Evolutionary conservation across 2,113 vertebrate genomes (phyloP).

Genomic region (Alouatta palliata): DNA sequence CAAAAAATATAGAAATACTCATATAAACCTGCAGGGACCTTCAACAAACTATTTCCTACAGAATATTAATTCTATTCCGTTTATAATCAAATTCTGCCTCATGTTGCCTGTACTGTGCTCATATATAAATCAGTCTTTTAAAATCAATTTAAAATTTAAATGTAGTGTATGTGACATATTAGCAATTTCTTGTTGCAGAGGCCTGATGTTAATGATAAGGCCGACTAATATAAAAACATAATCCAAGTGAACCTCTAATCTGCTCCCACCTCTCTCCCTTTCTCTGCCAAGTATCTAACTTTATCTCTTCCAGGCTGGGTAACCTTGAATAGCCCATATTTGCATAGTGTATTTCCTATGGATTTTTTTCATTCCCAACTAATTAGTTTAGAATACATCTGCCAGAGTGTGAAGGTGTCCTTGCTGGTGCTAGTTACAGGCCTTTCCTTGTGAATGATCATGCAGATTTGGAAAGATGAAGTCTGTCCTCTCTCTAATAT

Average conservation of each 20-base stretch:
- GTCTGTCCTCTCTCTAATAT: background rate
- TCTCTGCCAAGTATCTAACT: conserved; percentile 28
- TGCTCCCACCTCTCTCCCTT: background rate
- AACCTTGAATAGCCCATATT: background rate
- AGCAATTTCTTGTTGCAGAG: background rate
- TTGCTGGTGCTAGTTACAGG: background rate
- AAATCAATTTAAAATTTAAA: background rate
- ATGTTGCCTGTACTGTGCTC: background rate
- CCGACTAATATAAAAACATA: background rate
- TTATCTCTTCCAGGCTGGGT: background rate
- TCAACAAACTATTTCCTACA: background rate
- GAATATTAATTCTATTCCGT: conserved; percentile 6
- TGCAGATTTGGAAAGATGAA: background rate
- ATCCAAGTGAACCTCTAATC: background rate
- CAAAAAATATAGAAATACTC: conserved; percentile 10
- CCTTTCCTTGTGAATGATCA: background rate
- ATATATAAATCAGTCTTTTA: background rate
- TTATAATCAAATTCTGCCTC: conserved; percentile 25
- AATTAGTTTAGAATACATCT: conserved; percentile 17
- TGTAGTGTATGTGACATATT: background rate
- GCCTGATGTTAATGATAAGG: background rate
- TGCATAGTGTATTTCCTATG: background rate
- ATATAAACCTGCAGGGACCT: background rate
- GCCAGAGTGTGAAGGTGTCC: background rate
- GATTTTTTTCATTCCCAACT: conserved; percentile 27